Evolutionary conservation across 2,888 invertebrate genomes (phyloP), one percentile per base, ranked within the genome.

Genomic region (Lepeophtheirus nordmannii): DNA sequence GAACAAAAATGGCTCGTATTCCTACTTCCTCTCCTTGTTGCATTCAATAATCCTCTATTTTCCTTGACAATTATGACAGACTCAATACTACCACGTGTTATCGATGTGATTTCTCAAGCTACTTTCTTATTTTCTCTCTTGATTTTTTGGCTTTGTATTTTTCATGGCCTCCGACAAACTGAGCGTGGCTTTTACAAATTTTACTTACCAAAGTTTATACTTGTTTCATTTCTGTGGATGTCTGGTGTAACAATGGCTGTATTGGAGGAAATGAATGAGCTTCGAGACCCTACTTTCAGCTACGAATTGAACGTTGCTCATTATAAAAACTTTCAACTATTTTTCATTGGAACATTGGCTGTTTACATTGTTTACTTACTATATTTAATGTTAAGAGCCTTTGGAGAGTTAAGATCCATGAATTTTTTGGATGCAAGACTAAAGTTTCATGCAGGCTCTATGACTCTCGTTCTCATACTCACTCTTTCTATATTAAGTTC

Each of bases 1-100:
- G 97, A 97, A 76, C 96, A 97, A 75, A 91, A 89, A 76, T 97
- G 96, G 96, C 83, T 94, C 76, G 87, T 90, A 0, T 77, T 89
- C 53, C 79, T 96, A 66, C 78, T 96, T 71, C 92, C 93, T 0
- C 77, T 92, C 30, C 79, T 96, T 12, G 79, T 96, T 70, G 81
- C 93, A 20, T 94, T 92, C 73, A 87, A 97, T 76, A 91, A 96
- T 82, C 96, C 96, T 2, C 78, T 93, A 68, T 96, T 92, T 75
- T 92, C 96, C 0, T 78, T 93, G 76, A 86, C 86, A 69, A 87
- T 96, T 74, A 81, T 96, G 67, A 80, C 89, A 58, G 86, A 89
- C 72, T 88, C 91, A 17, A 87, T 89, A 83, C 78, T 92, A 67
- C 92, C 93, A 0, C 89, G 90, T n/a, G 85, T 94, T 80, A 74